Evolutionary conservation across 1,140 invertebrate species (phyloP).

Genomic region (Zaprionus lachaisei): DNA sequence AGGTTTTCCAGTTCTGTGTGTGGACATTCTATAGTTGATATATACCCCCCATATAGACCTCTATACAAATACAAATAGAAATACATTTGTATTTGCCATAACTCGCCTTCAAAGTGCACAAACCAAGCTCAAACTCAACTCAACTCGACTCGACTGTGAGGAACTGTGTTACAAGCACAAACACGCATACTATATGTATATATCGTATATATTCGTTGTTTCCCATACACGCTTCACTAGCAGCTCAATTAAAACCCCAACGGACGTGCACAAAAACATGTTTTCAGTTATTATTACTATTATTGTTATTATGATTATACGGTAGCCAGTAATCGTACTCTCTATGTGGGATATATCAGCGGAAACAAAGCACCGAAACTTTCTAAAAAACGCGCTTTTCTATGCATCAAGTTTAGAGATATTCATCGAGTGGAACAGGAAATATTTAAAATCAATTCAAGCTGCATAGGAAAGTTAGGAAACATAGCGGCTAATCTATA

Average conservation of each 20-base stretch:
- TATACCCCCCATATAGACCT: background rate
- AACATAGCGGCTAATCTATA: background rate
- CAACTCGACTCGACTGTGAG: background rate
- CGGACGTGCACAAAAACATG: conserved; percentile 52
- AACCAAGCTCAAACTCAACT: background rate
- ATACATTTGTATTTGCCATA: background rate
- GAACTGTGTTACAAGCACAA: conserved; percentile 3
- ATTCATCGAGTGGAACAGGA: conserved; percentile 27
- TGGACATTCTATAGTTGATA: background rate
- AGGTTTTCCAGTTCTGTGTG: conserved; percentile 55
- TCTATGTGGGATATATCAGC: conserved; percentile 20
- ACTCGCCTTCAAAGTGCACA: background rate
- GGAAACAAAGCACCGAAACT: conserved; percentile 24
- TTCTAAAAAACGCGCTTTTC: conserved; percentile 32
- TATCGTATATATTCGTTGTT: background rate
- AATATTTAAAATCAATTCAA: conserved; percentile 19
- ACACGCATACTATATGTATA: conserved; percentile 18
- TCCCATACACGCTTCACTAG: conserved; percentile 7
- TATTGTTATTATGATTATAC: conserved; percentile 9
- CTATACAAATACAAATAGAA: conserved; percentile 11
- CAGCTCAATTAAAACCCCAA: conserved; percentile 46
- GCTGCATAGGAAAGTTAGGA: background rate
- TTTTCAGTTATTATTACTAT: conserved; percentile 49
- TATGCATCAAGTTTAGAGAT: background rate
- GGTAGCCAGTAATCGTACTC: conserved; percentile 1